phyloP scores from a whole-genome alignment of 2,888 invertebrate genomes.

The Thyatira batis region DNA sequence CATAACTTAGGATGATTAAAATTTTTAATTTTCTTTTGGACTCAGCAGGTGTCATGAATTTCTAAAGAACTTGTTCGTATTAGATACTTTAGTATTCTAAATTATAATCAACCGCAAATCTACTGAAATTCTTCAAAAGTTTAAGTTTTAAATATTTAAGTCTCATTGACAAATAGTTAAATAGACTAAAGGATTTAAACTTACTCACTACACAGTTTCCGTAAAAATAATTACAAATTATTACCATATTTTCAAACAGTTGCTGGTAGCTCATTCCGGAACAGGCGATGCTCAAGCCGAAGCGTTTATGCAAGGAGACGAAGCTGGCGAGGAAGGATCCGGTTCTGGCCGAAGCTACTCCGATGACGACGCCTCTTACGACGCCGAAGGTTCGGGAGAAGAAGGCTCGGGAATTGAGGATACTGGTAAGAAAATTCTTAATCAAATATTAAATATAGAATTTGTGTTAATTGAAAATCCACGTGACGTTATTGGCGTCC shows the following conservation, averaged over 20 bases:
- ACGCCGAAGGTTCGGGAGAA: slow-evolving; percentile 72
- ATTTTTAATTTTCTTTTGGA: too few species aligned
- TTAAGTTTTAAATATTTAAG: too few species aligned
- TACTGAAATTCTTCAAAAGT: too few species aligned
- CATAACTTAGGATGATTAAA: too few species aligned
- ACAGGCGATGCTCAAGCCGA: slow-evolving; percentile 58
- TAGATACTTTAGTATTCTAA: background rate
- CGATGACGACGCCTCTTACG: slow-evolving; percentile 77
- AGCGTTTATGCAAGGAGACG: slow-evolving; percentile 83
- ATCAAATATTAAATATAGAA: background rate
- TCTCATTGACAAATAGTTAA: too few species aligned
- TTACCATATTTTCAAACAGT: slow-evolving; percentile 36
- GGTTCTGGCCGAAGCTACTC: slow-evolving; percentile 81
- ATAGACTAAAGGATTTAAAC: too few species aligned
- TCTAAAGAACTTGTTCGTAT: too few species aligned
- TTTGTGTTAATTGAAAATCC: too few species aligned
- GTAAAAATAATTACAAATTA: background rate
- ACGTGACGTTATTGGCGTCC: too few species aligned
- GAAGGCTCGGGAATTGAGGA: slow-evolving; percentile 70
- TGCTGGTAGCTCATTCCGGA: slow-evolving; percentile 65
- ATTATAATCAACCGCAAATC: background rate
- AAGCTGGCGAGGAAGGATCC: slow-evolving; percentile 81
- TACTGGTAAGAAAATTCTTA: slow-evolving; percentile 43
- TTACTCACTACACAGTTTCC: too few species aligned
- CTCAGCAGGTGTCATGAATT: too few species aligned